Evolutionary conservation across 1,140 invertebrate genomes (phyloP).

Genomic region (Harpegnathos saltator): DNA sequence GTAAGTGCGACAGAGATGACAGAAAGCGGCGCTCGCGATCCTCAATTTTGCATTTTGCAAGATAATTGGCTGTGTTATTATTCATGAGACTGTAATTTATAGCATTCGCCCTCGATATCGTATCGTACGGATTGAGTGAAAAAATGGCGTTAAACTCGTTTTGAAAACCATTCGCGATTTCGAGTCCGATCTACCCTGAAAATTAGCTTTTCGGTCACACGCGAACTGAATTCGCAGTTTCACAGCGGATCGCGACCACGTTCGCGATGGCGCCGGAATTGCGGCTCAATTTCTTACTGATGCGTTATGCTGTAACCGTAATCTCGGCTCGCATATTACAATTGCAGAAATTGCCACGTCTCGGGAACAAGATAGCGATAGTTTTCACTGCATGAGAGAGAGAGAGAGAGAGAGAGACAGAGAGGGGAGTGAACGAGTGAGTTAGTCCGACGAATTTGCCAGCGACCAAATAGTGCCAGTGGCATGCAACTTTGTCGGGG

Average conservation of each 20-base stretch:
- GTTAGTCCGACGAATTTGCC: neutral
- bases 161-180: neutral
- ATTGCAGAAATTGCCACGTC: constrained; percentile 9
- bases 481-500: constrained; percentile 17
- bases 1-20: too few species aligned
- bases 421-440: neutral
- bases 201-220: constrained; percentile 6
- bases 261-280: neutral
- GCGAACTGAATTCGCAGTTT: neutral
- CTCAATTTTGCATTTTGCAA: too few species aligned
- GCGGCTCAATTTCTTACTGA: constrained; percentile 42
- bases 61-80: too few species aligned
- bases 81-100: too few species aligned
- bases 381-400: neutral
- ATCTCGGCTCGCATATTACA: constrained; percentile 8
- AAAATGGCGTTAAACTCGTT: too few species aligned
- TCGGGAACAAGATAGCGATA: constrained; percentile 53
- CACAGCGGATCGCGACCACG: neutral
- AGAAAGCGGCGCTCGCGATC: too few species aligned
- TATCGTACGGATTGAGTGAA: too few species aligned
- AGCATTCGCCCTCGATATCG: too few species aligned
- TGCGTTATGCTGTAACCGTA: constrained; percentile 15
- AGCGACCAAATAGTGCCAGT: constrained; percentile 3
- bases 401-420: neutral
- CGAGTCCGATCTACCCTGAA: neutral